Evolutionary conservation across 92 coral and sea anemone species (phyloP).

Genomic region (Porites rus): DNA sequence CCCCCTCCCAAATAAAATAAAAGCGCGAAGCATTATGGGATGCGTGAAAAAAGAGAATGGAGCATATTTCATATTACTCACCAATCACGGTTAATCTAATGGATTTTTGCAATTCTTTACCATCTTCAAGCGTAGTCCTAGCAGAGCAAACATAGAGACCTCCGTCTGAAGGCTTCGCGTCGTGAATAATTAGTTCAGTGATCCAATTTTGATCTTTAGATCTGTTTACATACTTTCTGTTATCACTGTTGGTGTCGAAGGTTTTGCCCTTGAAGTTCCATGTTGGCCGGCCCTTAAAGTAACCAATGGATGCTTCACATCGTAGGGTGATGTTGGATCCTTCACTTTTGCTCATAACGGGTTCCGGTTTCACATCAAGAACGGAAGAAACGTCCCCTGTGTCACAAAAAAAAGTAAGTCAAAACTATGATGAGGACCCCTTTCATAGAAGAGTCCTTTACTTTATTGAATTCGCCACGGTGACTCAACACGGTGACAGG

Average conservation of each 20-base stretch:
- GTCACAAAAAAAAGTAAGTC: background rate
- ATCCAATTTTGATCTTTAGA: background rate
- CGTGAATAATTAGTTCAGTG: constrained; percentile 31
- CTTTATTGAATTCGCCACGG: no score
- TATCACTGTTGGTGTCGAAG: background rate
- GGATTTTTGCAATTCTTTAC: background rate
- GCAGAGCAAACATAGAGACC: constrained; percentile 62
- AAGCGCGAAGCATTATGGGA: no score
- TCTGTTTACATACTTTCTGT: constrained; percentile 16
- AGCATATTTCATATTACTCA: background rate
- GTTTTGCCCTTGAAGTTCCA: constrained; percentile 36
- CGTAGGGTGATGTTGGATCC: constrained; percentile 30
- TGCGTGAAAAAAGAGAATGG: no score
- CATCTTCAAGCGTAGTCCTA: background rate
- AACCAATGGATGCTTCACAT: constrained; percentile 26
- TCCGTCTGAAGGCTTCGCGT: constrained; percentile 29
- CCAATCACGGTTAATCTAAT: background rate
- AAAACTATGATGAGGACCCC: background rate
- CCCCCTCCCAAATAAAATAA: no score
- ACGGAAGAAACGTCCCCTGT: background rate
- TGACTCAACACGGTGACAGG: no score
- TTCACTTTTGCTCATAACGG: background rate
- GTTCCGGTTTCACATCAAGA: background rate
- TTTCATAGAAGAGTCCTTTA: background rate
- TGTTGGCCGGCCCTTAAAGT: constrained; percentile 15